Evolutionary conservation across 2,113 vertebrate species (phyloP), one percentile per base, ranked within the genome.

Genomic region (Ovibos moschatus): DNA sequence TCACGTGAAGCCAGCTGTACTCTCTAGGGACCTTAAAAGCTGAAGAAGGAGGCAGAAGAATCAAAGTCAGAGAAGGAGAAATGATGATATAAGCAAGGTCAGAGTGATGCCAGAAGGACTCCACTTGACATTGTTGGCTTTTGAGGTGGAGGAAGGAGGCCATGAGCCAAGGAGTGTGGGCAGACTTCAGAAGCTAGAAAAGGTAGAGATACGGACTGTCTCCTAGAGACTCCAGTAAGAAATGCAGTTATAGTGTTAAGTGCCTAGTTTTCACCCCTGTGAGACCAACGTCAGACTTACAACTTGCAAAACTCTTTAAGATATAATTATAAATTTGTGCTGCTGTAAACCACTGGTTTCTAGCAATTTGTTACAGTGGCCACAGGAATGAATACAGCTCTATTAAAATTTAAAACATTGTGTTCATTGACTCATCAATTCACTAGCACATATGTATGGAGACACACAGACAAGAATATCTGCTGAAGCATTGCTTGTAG

Each of bases 321-420:
- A 86, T 43, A 43, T 8, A 76, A 76, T 23, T 7, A 30, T 67
- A 79, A 94, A 17, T 53, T 14, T 53, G 50, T 23, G 50, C 50
- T 81, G 79, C 36, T 93, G 85, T 60, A 78, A 78, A 60, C 36
- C 15, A n/a, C 12, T 27, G 2, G 7, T 96, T 96, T 67, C 43
- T 27, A 9, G 71, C 40, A 74, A 45, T 87, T 81, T 96, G 33
- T 81, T 91, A 74, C 9, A 91, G 51, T 13, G 13, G n/a, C n/a
- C 45, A 17, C 43, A 94, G 55, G 60, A 82, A n/a, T 62, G 17
- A 71, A 87, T 58, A 91, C 1, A 71, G 33, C 28, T 58, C 27
- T 81, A 81, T 51, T 79, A 87, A 94, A 91, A 87, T 71, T 71
- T 93, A 58, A 87, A 90, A 51, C 55, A 4, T 6, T n/a, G 43